These are phyloP conservation scores for Platycheirus rosarum DNA, from an alignment of 2,888 invertebrate genomes.

Conservation along the genomic window DNA sequence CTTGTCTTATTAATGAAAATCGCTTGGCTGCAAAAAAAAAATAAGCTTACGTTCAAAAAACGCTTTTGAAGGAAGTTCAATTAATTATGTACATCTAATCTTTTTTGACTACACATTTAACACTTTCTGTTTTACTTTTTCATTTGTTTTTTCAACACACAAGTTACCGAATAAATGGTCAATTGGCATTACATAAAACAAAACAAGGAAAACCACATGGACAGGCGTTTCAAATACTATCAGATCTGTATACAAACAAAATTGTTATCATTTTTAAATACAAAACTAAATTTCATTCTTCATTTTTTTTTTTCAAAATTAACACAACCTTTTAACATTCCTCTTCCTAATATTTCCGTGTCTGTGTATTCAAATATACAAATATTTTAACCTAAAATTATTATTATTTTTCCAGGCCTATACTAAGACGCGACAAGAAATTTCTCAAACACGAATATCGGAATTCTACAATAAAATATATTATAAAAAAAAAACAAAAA, in stretches of 20 bases:
- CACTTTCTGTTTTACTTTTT: slow-evolving; percentile 47
- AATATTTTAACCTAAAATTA: neutral
- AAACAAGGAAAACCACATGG: slow-evolving; percentile 44
- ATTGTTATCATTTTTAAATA: slow-evolving; percentile 29
- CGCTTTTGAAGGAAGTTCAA: slow-evolving; percentile 18
- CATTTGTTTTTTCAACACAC: slow-evolving; percentile 54
- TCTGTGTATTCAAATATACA: neutral
- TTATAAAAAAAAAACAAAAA: slow-evolving; percentile 12
- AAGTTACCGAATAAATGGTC: slow-evolving; percentile 65
- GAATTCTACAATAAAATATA: slow-evolving; percentile 25
- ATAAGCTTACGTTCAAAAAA: slow-evolving; percentile 12
- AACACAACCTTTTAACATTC: neutral
- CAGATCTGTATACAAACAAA: slow-evolving; percentile 62
- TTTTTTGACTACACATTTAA: slow-evolving; percentile 22
- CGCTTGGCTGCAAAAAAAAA: no score
- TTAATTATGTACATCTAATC: neutral
- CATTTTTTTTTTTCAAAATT: neutral
- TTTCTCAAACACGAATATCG: slow-evolving; percentile 28
- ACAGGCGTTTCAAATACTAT: slow-evolving; percentile 50
- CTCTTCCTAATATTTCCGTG: neutral
- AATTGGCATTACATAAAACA: neutral
- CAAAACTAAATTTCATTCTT: slow-evolving; percentile 4
- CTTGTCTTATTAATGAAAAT: no score
- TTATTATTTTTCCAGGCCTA: slow-evolving; percentile 38
- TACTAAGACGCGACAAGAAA: slow-evolving; percentile 37